Evolutionary conservation across 2,113 vertebrate species (phyloP).

Genomic region (Eupsittula cactorum): DNA sequence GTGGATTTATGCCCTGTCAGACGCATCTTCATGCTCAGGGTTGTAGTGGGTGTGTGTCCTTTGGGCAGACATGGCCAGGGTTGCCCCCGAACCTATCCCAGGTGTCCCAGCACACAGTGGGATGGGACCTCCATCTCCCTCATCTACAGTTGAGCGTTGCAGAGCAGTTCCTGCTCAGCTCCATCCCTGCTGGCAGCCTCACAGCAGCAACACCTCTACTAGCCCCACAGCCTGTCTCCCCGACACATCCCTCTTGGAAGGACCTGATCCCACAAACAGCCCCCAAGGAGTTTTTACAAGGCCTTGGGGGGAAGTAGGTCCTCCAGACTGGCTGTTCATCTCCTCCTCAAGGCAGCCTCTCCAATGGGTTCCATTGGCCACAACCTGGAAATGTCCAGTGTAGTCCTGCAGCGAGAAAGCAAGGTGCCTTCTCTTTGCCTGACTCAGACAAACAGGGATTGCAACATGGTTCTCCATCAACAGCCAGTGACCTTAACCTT

Average conservation of each 20-base stretch:
- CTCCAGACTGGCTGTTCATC: background rate
- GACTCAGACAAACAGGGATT: background rate
- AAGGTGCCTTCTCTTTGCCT: background rate
- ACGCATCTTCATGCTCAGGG: fast-evolving
- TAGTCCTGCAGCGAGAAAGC: background rate
- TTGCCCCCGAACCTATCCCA: fast-evolving
- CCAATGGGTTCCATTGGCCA: background rate
- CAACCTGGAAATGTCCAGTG: background rate
- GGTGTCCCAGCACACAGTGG: too few relatives aligned
- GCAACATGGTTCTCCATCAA: fast-evolving
- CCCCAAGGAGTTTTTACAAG: too few relatives aligned
- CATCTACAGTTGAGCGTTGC: background rate
- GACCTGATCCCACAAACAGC: fast-evolving
- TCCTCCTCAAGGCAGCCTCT: background rate
- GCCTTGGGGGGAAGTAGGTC: background rate
- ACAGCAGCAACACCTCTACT: background rate
- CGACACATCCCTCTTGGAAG: background rate
- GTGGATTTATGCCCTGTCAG: fast-evolving
- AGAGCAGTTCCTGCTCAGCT: fast-evolving
- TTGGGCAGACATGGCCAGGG: fast-evolving
- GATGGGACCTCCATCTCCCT: background rate
- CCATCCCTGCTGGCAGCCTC: fast-evolving
- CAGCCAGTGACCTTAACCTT: background rate
- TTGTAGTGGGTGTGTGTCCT: background rate
- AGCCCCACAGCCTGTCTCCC: background rate